These are phyloP conservation scores for Musca vetustissima DNA, from an alignment of 1,140 invertebrate species.

Conservation along the genomic window DNA sequence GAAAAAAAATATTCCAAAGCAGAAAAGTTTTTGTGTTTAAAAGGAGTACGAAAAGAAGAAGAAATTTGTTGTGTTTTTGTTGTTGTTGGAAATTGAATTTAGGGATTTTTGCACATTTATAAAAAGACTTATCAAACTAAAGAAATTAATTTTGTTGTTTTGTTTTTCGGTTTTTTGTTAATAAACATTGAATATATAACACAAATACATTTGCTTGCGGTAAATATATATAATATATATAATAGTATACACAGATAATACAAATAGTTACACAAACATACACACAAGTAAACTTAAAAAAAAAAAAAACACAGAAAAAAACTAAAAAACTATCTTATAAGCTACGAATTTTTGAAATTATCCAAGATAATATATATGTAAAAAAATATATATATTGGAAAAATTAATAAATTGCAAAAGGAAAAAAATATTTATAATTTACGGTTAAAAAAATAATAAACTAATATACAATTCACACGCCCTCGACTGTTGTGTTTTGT, in stretches of 20 bases:
- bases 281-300: constrained; percentile 17
- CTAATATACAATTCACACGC: neutral
- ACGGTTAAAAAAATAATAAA: neutral
- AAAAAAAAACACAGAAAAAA: constrained; percentile 1
- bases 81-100: too few species aligned
- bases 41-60: too few species aligned
- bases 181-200: too few species aligned
- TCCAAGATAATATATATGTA: constrained; percentile 16
- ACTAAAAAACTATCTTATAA: constrained; percentile 16
- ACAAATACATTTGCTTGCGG: too few species aligned
- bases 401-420: neutral
- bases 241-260: constrained; percentile 13
- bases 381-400: neutral
- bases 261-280: constrained; percentile 15
- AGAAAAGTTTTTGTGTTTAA: too few species aligned
- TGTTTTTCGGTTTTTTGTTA: too few species aligned
- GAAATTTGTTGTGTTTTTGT: too few species aligned
- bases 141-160: too few species aligned
- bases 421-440: neutral
- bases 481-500: too few species aligned
- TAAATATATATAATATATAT: neutral
- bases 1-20: too few species aligned
- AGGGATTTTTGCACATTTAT: too few species aligned
- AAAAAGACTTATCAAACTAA: too few species aligned
- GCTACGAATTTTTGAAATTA: constrained; percentile 22